Evolutionary conservation across 2,888 invertebrate species (phyloP), one percentile per base, ranked within the genome.

Genomic region (Synanthedon formicaeformis): DNA sequence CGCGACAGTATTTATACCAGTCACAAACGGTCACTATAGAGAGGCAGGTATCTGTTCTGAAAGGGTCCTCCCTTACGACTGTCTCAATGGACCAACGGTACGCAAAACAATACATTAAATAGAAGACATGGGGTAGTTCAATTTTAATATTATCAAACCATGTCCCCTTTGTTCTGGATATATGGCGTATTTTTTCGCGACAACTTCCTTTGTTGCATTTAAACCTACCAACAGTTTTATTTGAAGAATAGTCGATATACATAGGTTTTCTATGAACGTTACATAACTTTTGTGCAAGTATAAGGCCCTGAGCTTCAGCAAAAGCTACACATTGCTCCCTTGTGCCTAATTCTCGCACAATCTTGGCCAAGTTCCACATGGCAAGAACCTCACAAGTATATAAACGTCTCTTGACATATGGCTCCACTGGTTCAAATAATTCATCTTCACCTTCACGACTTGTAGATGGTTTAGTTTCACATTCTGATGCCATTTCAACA

Each of bases 1-100:
- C 60, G 13, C 60, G 40, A 41, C 60, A 62, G 53, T 60, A 60
- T 48, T 14, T 57, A 45, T 54, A 58, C 60, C 60, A 57, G 16
- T 58, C 60, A 2, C 23, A 23, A 4, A 54, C 48, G 11, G 41
- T 57, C 11, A 45, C 40, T 18, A 40, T 4, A 12, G 51, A 45
- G 12, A 53, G 34, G 13, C 52, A 52, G 18, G 13, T 8, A 40
- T 51, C 27, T 23, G 5, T 23, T 23, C 23, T 23, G 6, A 18
- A 40, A 8, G 45, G 40, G 14, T 55, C 55, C 49, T 55, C 53
- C 4, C 14, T 16, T n/a, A 52, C 50, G 4, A 27, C 45, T 51
- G 51, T 4, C 5, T 53, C 41, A 50, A 51, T 18, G 12, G 14
- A 23, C 48, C 48, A 53, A 12, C 18, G 3, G 3, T 51, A 41